phyloP scores from a whole-genome alignment of 2,113 vertebrate species.

The Sclerurus mexicanus region DNA sequence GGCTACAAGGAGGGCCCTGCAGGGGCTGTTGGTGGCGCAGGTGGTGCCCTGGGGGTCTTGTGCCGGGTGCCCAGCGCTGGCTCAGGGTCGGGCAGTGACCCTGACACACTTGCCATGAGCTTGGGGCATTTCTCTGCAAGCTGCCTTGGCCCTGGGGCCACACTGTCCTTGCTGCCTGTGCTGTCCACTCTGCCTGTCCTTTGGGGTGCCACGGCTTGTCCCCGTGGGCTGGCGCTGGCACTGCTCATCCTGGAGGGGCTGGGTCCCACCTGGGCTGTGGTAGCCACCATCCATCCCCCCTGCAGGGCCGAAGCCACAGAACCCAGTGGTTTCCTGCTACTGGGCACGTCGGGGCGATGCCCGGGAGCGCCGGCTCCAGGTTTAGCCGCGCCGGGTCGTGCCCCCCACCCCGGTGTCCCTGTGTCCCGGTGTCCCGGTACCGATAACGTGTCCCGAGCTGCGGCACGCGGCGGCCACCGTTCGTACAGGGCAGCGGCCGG shows the following conservation, averaged over 20 bases:
- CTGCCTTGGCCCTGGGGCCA: not conserved
- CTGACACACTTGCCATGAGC: accelerated
- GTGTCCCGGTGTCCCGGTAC: not conserved
- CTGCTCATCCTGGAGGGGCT: not conserved
- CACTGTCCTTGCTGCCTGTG: accelerated
- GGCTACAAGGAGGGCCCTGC: not conserved
- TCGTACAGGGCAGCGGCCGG: not conserved
- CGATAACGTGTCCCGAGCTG: not conserved
- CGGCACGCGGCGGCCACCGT: not conserved
- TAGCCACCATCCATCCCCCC: not conserved
- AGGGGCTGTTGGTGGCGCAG: not conserved
- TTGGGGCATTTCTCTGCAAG: not conserved
- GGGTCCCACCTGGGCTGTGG: not conserved
- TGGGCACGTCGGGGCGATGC: not conserved
- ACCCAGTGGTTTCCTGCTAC: not conserved
- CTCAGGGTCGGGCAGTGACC: not conserved
- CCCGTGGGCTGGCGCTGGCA: not conserved
- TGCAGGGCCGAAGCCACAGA: not conserved
- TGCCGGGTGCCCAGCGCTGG: not conserved
- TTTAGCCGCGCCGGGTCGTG: not conserved
- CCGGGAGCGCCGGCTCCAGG: not conserved
- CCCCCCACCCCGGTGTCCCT: not conserved
- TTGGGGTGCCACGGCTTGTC: not conserved
- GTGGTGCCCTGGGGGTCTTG: not conserved
- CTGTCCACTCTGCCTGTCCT: not conserved